Conservation (phyloP, 1,140 invertebrate genomes). For the Drosophila ambigua region DNA sequence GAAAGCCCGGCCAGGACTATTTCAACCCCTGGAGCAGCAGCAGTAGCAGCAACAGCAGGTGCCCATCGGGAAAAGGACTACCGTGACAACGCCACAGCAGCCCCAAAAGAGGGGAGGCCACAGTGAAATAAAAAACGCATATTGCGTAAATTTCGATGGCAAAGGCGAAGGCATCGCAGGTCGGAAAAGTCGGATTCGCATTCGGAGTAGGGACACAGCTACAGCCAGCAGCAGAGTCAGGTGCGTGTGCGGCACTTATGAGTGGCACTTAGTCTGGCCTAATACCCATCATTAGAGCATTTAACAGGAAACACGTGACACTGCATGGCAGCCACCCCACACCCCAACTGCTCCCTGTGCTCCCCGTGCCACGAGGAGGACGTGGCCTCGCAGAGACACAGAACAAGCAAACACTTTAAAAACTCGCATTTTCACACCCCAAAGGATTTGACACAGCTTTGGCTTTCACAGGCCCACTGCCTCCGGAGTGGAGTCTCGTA, state of each 20-base stretch:
- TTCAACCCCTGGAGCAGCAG: too few species aligned
- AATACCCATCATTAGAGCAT: slow-evolving; percentile 82
- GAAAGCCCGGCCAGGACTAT: too few species aligned
- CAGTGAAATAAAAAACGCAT: slow-evolving; percentile 72
- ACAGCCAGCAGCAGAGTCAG: slow-evolving; percentile 40
- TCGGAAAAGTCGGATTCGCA: slow-evolving; percentile 48
- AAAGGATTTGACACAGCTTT: slow-evolving; percentile 59
- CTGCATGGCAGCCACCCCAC: slow-evolving; percentile 40
- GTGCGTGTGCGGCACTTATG: slow-evolving; percentile 77
- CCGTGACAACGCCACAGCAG: slow-evolving; percentile 19
- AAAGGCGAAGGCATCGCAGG: slow-evolving; percentile 39
- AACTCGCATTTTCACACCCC: slow-evolving; percentile 32
- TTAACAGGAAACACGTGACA: slow-evolving; percentile 80
- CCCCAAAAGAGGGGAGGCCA: background rate
- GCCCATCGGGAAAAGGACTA: background rate
- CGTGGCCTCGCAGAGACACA: slow-evolving; percentile 6
- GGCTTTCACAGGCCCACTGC: slow-evolving; percentile 36
- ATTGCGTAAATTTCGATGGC: slow-evolving; percentile 78
- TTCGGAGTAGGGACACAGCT: slow-evolving; percentile 4
- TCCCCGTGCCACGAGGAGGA: too few species aligned
- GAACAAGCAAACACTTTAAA: slow-evolving; percentile 23
- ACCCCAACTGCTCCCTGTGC: background rate
- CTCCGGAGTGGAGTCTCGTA: too few species aligned
- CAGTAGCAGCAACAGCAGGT: background rate
- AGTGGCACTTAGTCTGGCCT: slow-evolving; percentile 78